Percentiles rank a stretch among this genome's conserved stretches.
Conservation (phyloP, 2,797 vertebrate species). For the Chaenodraco wilsoni region DNA sequence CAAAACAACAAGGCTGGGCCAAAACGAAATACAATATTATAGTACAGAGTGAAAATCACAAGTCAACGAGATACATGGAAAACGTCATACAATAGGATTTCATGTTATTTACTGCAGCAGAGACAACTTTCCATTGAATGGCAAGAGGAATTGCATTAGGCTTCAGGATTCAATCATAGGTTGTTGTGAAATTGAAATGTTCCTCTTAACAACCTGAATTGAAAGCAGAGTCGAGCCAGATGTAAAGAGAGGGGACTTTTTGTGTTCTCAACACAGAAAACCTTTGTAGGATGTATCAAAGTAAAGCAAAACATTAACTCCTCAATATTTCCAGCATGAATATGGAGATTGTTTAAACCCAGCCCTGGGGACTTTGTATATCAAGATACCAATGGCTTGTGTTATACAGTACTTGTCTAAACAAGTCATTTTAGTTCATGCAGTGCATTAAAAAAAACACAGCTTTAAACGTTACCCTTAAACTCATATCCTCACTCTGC, state of each 20-base stretch:
- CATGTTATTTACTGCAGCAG: slow-evolving; percentile 7
- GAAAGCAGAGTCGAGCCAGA: slow-evolving; percentile 52
- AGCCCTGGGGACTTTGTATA: slow-evolving; percentile 24
- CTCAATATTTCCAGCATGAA: slow-evolving; percentile 50
- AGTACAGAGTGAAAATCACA: slow-evolving; percentile 25
- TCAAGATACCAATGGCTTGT: slow-evolving; percentile 53
- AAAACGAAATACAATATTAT: slow-evolving; percentile 20
- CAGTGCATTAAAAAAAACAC: slow-evolving; percentile 23
- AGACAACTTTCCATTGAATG: slow-evolving; percentile 15
- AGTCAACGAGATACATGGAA: slow-evolving; percentile 24
- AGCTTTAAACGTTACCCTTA: slow-evolving; percentile 36
- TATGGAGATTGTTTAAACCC: slow-evolving; percentile 53
- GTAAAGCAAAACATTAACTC: slow-evolving; percentile 27
- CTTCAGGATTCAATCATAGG: slow-evolving; percentile 43
- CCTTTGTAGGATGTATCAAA: slow-evolving; percentile 56
- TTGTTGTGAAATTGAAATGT: slow-evolving; percentile 60
- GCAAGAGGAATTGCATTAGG: slow-evolving; percentile 33
- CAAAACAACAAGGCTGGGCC: slow-evolving; percentile 24
- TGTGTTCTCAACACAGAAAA: slow-evolving; percentile 57
- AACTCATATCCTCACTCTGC: slow-evolving; percentile 31
- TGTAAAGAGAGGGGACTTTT: slow-evolving; percentile 35
- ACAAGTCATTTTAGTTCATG: slow-evolving; percentile 43
- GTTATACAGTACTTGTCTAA: slow-evolving; percentile 39
- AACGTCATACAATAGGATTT: slow-evolving; percentile 23
- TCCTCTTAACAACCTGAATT: slow-evolving; percentile 47